Base-by-base conservation (phyloP, 2,113 vertebrate genomes). In the Anser cygnoides region DNA sequence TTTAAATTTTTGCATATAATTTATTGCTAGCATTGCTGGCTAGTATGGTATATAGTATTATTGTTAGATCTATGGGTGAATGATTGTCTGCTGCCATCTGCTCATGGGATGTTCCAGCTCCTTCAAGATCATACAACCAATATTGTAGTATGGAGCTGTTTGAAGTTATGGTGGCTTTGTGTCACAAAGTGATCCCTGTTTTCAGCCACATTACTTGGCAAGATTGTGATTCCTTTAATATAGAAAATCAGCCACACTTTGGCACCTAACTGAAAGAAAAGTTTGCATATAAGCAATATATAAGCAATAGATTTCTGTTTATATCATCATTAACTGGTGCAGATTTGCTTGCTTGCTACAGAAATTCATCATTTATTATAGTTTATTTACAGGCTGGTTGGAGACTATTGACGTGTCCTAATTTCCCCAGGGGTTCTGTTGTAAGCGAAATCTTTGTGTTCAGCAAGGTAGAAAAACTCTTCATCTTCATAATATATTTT, bases 1-100 rank as follows among this genome's bases (percentile, higher is more conserved):
- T 89, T 83, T 73, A 31, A 37, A 58, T 96, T 94, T 92, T 80
- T 85, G 11, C 52, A 31, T 87, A 75, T n/a, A 84, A 46, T 78
- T 91, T 91, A 39, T 89, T 68, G 29, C 68, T 65, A 65, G 41
- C 37, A 44, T 82, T 91, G 63, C 84, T 86, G 82, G 39, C 89
- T 62, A 65, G 35, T 70, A 62, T 33, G n/a, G 59, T 58, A 57
- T 76, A 13, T 79, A 13, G 70, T 58, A 58, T 35, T 19, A 46
- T 33, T 50, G 46, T 77, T 55, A 84, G 31, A 82, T 91, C 76
- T 43, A 16, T 15, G 28, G 31, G 68, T 25, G 0, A 84, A 49
- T 44, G n/a, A 88, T 49, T 84, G 19, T 35, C 71, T 71, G 11
- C 46, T 92, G n/a, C 70, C 43, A 73, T 78, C 55, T 94, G 55